A percentile compares a stretch with the other conserved stretches of the same genome.
Conservation (phyloP, 2,797 vertebrate species). For the Melanotaenia boesemani region DNA sequence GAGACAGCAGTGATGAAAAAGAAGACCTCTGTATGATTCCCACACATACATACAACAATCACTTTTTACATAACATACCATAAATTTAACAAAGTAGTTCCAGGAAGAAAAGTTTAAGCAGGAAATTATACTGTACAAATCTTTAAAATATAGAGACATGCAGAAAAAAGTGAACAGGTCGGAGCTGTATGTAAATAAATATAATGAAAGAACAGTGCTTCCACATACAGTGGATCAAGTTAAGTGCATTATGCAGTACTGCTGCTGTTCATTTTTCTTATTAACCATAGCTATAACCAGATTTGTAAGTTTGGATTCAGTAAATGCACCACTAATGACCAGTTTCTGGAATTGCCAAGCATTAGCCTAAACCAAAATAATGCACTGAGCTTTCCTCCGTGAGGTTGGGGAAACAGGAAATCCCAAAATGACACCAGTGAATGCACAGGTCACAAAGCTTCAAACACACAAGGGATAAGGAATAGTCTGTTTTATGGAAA, state of each 20-base stretch:
- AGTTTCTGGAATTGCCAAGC: constrained; percentile 33
- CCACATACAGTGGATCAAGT: constrained; percentile 1
- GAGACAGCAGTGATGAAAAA: constrained; percentile 78
- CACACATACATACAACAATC: neutral
- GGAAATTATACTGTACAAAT: too few relatives aligned
- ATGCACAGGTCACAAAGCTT: constrained; percentile 39
- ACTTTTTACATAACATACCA: neutral
- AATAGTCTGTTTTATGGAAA: constrained; percentile 52
- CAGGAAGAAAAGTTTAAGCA: neutral
- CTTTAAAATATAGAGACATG: neutral
- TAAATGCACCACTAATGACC: constrained; percentile 37
- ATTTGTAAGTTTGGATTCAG: constrained; percentile 36
- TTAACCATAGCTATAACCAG: constrained; percentile 17
- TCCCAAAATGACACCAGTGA: constrained; percentile 45
- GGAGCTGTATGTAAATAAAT: neutral
- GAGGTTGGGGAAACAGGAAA: constrained; percentile 50
- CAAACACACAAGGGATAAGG: constrained; percentile 43
- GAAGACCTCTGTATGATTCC: constrained; percentile 73
- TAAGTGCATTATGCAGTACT: neutral
- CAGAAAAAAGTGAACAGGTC: neutral
- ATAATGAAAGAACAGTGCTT: neutral
- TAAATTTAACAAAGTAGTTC: neutral
- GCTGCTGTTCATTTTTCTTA: neutral
- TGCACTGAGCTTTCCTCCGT: constrained; percentile 36
- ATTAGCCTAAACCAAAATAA: constrained; percentile 54